Percentiles rank a stretch among this genome's conserved stretches.
phyloP scores from a whole-genome alignment of 2,797 vertebrate species.

The Bradypus variegatus region DNA sequence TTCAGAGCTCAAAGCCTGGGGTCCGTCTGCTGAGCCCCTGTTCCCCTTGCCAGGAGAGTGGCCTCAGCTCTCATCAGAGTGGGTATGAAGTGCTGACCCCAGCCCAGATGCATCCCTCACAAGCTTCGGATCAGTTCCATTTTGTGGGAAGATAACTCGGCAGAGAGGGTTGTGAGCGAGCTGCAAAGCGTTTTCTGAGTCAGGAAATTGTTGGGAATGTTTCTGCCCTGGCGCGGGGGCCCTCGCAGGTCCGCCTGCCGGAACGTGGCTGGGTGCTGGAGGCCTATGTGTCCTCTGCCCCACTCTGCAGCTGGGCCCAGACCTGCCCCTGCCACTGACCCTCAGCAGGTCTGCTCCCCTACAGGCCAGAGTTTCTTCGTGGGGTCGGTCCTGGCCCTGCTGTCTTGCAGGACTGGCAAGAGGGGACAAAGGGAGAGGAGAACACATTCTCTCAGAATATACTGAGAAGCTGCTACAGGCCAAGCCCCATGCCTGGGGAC shows the following conservation, averaged over 20 bases:
- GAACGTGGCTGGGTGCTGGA: no score
- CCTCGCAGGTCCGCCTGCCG: background rate
- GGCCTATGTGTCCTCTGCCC: background rate
- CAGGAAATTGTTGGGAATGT: background rate
- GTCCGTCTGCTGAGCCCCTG: background rate
- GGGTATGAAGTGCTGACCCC: background rate
- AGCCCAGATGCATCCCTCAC: background rate
- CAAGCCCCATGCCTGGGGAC: background rate
- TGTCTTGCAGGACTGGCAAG: background rate
- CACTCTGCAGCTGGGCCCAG: accelerated
- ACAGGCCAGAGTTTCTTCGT: background rate
- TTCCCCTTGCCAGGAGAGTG: background rate
- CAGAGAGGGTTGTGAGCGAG: background rate
- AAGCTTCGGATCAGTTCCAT: background rate
- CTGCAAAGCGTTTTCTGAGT: background rate
- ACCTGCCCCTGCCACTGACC: background rate
- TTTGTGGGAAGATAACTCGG: background rate
- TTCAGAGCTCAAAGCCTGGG: background rate
- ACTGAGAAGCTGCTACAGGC: background rate
- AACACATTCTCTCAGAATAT: background rate
- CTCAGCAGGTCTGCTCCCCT: background rate
- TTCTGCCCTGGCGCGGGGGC: background rate
- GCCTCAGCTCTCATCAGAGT: background rate
- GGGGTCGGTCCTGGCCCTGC: background rate
- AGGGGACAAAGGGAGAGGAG: background rate